Evolutionary conservation across 1,140 invertebrate species (phyloP), one percentile per base, ranked within the genome.

Genomic region (Homarus americanus): DNA sequence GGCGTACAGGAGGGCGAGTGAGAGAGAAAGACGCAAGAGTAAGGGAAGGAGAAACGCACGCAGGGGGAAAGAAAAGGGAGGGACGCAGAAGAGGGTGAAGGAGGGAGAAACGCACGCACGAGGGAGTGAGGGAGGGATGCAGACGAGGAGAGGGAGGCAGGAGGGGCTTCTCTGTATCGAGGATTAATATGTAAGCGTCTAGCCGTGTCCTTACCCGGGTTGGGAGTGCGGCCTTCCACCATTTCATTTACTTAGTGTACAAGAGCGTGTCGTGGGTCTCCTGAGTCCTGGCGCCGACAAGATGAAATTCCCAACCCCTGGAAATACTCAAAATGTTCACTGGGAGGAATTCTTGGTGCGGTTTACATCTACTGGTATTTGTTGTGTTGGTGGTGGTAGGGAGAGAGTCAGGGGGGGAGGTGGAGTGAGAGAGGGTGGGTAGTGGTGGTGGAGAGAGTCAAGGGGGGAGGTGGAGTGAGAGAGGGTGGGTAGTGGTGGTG

Each of bases 241-340:
- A 75, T 75, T 75, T 75, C 72, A 75, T 75, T 75, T 75, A 75
- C 72, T 75, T 38, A 20, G 72, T 75, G 72, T 75, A 75, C 72
- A 75, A 75, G 72, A 75, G 72, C 72, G 32, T 75, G 72, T 75
- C 32, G 72, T n/a, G 72, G 44, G 44, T 49, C 44, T 49, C 44
- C 44, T 7, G 44, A 49, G 44, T 15, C 44, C 44, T 49, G 5
- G 44, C 44, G 44, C 44, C 5, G 44, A 49, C 44, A 49, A 49
- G 44, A 49, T 49, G 44, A 49, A 49, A 49, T 49, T 49, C 44
- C 44, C 5, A 15, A 15, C 5, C 44, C 44, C 44, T 49, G 44
- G 53, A 63, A 24, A 63, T 63, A 24, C 7, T 63, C 20, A 63
- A 63, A 15, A 24, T 15, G 53, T 15, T 17, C 20, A 17, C 20